Evolutionary conservation across 2,797 vertebrate species (phyloP).

Genomic region (Botia kubotai): DNA sequence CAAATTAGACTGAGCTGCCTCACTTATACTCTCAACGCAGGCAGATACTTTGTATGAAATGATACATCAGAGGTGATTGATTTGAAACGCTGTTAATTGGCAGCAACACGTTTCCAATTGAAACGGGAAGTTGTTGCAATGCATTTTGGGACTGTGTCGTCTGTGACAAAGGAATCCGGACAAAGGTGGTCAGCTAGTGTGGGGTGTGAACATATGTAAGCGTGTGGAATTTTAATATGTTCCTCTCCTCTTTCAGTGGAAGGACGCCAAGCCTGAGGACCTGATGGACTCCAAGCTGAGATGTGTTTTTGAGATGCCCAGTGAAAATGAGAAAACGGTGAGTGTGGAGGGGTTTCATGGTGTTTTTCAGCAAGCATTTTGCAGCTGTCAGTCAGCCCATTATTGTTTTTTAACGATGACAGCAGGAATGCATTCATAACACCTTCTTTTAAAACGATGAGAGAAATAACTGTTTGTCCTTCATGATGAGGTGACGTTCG

Average conservation of each 20-base stretch:
- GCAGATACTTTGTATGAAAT: background rate
- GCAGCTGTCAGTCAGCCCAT: background rate
- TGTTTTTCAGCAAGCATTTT: background rate
- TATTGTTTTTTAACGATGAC: background rate
- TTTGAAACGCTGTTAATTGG: too few species aligned
- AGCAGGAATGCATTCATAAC: background rate
- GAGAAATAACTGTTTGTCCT: background rate
- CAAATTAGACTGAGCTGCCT: background rate
- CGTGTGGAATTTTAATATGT: constrained; percentile 8
- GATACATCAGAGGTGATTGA: background rate
- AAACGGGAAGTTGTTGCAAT: background rate
- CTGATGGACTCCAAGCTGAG: constrained; percentile 99
- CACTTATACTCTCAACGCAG: too few species aligned
- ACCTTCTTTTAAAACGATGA: background rate
- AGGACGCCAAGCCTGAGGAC: constrained; percentile 97
- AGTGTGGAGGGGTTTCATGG: constrained; percentile 59
- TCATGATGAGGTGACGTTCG: too few species aligned
- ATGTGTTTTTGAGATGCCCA: constrained; percentile 96
- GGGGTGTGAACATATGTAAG: background rate
- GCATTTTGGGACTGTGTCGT: background rate
- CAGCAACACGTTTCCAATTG: background rate
- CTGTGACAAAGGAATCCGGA: background rate
- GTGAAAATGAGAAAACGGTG: constrained; percentile 95
- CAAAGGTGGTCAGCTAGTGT: background rate
- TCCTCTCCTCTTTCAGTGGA: constrained; percentile 84